Evolutionary conservation across 2,888 invertebrate species (phyloP).

Genomic region (Congeria kusceri): DNA sequence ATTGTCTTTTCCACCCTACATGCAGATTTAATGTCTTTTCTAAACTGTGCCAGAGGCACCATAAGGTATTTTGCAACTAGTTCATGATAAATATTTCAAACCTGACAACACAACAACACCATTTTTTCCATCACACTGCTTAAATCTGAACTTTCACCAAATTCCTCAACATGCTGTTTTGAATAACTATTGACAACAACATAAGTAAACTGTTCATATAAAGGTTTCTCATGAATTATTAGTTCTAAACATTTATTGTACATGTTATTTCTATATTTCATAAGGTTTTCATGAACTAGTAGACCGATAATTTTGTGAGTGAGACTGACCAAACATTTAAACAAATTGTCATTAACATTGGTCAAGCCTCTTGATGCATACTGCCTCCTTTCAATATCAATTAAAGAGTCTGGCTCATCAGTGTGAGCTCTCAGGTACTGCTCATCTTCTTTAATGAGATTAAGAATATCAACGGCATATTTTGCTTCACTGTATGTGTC

Average conservation of each 20-base stretch:
- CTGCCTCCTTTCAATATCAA: slow-evolving; percentile 15
- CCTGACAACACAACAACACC: background rate
- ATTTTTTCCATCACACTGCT: background rate
- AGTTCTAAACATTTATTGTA: slow-evolving; percentile 1
- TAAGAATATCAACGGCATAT: background rate
- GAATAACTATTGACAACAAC: background rate
- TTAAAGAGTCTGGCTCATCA: slow-evolving; percentile 13
- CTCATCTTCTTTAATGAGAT: slow-evolving; percentile 15
- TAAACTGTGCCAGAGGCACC: slow-evolving; percentile 12
- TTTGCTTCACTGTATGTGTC: slow-evolving; percentile 5
- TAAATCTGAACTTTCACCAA: background rate
- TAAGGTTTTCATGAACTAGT: background rate
- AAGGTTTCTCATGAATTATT: background rate
- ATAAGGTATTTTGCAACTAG: slow-evolving; percentile 8
- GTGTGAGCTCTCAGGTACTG: background rate
- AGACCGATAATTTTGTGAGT: background rate
- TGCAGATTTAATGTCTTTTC: slow-evolving; percentile 16
- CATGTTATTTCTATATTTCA: slow-evolving; percentile 13
- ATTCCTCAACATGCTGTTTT: background rate
- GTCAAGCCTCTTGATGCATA: background rate
- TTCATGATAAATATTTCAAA: background rate
- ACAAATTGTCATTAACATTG: slow-evolving; percentile 15
- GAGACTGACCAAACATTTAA: slow-evolving; percentile 4
- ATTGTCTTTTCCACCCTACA: slow-evolving; percentile 20
- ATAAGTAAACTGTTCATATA: background rate